Conservation (phyloP, 2,113 vertebrate species). For the Rattus norvegicus region GRCr8 NC_086037.1:71206501-71207000, state of each 20-base stretch:
- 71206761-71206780: not conserved
- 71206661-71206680: not conserved
- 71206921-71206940: not conserved
- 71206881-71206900: not conserved
- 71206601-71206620: not conserved
- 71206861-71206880: not conserved
- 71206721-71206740: not conserved
- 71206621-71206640: not conserved
- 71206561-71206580: not conserved
- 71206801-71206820: not conserved
- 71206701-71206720: not conserved
- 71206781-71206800: not conserved
- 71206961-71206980: no score
- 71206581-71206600: no score
- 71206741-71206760: not conserved
- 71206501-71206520: not conserved
- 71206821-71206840: no score
- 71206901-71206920: not conserved
- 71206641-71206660: fast-evolving
- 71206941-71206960: not conserved
- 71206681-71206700: not conserved
- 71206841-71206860: not conserved
- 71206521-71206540: not conserved
- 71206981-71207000: no score
- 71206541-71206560: not conserved